Evolutionary conservation across 2,888 invertebrate species (phyloP).

Genomic region (Archaeoteleia sp.): DNA sequence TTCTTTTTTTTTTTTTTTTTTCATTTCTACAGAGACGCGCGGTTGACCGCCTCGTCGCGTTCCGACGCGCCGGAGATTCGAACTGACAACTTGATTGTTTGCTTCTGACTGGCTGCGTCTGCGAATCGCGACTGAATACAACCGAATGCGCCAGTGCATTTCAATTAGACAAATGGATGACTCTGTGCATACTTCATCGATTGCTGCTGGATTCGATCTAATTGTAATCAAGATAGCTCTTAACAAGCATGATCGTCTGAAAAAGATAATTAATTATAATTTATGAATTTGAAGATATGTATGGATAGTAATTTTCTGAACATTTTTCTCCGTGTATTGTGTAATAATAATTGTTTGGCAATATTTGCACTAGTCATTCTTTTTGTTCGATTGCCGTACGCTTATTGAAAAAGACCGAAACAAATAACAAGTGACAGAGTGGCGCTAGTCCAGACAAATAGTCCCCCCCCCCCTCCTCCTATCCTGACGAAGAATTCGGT

Average conservation of each 20-base stretch:
- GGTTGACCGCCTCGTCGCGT: conserved; percentile 21
- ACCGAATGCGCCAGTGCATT: conserved; percentile 55
- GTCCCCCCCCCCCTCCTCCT: conserved; percentile 53
- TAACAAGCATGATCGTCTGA: not conserved
- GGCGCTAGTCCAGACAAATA: conserved; percentile 60
- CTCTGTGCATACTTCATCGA: conserved; percentile 56
- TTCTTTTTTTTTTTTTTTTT: conserved; percentile 14
- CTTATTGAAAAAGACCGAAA: conserved; percentile 44
- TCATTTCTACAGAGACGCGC: conserved; percentile 10
- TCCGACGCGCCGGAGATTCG: conserved; percentile 43
- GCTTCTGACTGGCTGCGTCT: conserved; percentile 55
- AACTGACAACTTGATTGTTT: conserved; percentile 64
- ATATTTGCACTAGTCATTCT: no score
- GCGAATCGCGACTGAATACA: conserved; percentile 44
- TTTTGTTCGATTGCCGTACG: conserved; percentile 14
- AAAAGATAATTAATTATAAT: conserved; percentile 1
- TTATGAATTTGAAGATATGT: no score
- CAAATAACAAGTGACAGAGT: conserved; percentile 47
- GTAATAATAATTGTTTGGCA: no score
- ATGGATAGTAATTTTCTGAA: no score
- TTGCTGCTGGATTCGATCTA: conserved; percentile 35
- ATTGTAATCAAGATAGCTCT: conserved; percentile 6
- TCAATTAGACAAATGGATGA: conserved; percentile 57
- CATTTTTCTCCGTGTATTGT: no score
- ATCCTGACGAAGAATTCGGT: conserved; percentile 62